Percentiles rank a stretch among this genome's conserved stretches.
Conservation (phyloP, 2,113 vertebrate genomes). For the Choloepus hoffmanni region DNA sequence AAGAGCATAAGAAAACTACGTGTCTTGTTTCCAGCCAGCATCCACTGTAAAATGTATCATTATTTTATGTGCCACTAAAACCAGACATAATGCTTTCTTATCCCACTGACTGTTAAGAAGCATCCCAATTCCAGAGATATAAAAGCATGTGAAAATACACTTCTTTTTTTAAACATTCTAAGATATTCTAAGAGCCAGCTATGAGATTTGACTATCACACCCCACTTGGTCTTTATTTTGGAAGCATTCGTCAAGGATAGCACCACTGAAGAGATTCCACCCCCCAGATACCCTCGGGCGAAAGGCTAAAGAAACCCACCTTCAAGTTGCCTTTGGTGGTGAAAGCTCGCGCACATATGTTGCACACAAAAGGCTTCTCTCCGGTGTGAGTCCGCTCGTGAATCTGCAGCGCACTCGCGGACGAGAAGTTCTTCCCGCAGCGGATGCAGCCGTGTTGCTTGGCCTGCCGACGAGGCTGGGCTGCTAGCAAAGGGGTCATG, state of each 20-base stretch:
- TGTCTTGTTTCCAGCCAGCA: not conserved
- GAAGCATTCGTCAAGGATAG: not conserved
- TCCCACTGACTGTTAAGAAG: not conserved
- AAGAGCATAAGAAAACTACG: not conserved
- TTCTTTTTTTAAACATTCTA: not conserved
- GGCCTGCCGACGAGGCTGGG: slow-evolving; percentile 90
- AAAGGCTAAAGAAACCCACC: slow-evolving; percentile 81
- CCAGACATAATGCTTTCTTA: too few species aligned
- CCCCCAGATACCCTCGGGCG: fast-evolving
- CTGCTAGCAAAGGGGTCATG: slow-evolving; percentile 86
- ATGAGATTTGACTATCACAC: fast-evolving
- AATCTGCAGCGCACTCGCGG: slow-evolving; percentile 97
- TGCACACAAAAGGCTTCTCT: slow-evolving; percentile 98
- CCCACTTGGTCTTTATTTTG: not conserved
- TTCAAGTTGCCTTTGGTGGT: slow-evolving; percentile 99
- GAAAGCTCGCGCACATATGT: slow-evolving; percentile 96
- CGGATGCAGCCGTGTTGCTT: slow-evolving; percentile 94
- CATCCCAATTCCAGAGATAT: not conserved
- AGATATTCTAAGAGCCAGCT: not conserved
- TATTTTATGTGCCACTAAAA: not conserved
- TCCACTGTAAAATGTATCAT: too few species aligned
- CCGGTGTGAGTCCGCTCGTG: slow-evolving; percentile 98
- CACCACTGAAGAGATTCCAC: fast-evolving
- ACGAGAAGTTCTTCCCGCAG: slow-evolving; percentile 98
- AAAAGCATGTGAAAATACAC: not conserved